Evolutionary conservation across 2,113 vertebrate species (phyloP), one percentile per base, ranked within the genome.

Genomic region (Nanger granti): DNA sequence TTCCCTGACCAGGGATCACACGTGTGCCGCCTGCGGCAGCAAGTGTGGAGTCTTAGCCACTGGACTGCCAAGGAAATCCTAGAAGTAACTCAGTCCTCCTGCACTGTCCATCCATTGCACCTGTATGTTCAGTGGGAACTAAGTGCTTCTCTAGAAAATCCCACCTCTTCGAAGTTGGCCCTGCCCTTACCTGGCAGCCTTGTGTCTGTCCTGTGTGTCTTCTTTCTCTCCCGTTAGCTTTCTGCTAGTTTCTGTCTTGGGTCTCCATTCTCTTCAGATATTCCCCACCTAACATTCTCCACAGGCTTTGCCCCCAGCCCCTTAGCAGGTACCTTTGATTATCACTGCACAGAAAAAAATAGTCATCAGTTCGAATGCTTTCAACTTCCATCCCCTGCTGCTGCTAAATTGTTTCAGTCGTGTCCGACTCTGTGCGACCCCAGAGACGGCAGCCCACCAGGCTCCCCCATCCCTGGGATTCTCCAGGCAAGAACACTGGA

Each of bases 281-380:
- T 28, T 76, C 47, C 44, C 14, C 31, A 82, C 31, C 31, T n/a
- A 66, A 3, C 64, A 64, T 47, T 49, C n/a, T 47, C 54, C 66
- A 34, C 26, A 80, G 37, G 26, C 92, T 94, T 89, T 83, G 11
- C 47, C 41, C 26, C 8, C 47, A 64, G 2, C n/a, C 89, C 29
- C 7, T 49, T 22, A 76, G 34, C 24, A 55, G 28, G 49, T 79
- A 29, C 60, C 17, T 66, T 86, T 87, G 26, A 60, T 62, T 69
- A 83, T 93, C n/a, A 85, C n/a, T 84, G 41, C 55, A 95, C 11
- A 79, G 89, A 83, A 55, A 82, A 82, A 93, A 79, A 90, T n/a
- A 52, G 9, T 59, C 62, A 54, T n/a, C n/a, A 37, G 49, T 87
- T 66, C 1, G 20, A 82, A 41, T 5, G 64, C 47, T 90, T 76